A percentile compares a stretch with the other conserved stretches of the same genome.
These are phyloP conservation scores for Pentamera pediparva DNA, from an alignment of 53 echinoderm and acorn worm genomes.

Conservation along the genomic window DNA sequence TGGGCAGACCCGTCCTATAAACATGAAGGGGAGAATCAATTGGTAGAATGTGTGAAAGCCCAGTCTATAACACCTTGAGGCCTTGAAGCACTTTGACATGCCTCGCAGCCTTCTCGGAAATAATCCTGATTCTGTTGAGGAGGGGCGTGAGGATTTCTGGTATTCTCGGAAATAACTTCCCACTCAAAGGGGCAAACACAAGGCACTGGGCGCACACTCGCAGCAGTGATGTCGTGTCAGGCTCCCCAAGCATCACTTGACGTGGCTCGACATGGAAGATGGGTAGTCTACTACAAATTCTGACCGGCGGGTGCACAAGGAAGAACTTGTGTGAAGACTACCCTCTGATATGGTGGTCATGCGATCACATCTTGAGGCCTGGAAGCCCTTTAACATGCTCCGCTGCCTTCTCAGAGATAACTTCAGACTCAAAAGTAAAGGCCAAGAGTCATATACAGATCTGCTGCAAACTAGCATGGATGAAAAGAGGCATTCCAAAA, in stretches of 20 bases:
- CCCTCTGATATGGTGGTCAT: too few relatives aligned
- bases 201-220: too few relatives aligned
- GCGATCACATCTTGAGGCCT: too few relatives aligned
- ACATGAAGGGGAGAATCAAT: neutral
- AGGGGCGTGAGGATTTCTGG: constrained; percentile 75
- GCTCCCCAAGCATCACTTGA: constrained; percentile 75
- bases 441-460: too few relatives aligned
- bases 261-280: constrained; percentile 71
- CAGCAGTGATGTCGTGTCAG: too few relatives aligned
- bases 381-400: constrained; percentile 91
- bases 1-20: constrained; percentile 90
- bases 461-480: too few relatives aligned
- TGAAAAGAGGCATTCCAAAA: too few relatives aligned
- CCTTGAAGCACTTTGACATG: constrained; percentile 89
- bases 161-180: constrained; percentile 72
- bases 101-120: constrained; percentile 95
- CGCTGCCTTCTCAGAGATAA: constrained; percentile 96
- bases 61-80: too few relatives aligned
- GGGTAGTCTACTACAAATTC: constrained; percentile 71
- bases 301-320: neutral
- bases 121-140: constrained; percentile 87
- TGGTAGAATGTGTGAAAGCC: too few relatives aligned
- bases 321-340: too few relatives aligned
- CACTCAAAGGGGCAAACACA: too few relatives aligned
- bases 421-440: too few relatives aligned